Conservation (phyloP, 1,140 invertebrate genomes). For the Drosophila equinoxialis region DNA sequence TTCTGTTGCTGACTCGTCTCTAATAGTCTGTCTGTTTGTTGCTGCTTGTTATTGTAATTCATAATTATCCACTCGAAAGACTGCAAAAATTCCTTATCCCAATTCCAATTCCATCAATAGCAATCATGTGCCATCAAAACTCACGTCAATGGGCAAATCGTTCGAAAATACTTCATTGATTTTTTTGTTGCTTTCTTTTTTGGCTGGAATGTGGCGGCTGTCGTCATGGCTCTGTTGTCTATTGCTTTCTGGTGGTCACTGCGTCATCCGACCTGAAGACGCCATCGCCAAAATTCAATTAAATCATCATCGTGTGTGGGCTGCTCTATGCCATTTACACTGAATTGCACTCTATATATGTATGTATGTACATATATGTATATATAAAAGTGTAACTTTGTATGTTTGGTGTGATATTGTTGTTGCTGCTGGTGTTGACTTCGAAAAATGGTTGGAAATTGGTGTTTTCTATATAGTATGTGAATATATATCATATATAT, state of each 20-base stretch:
- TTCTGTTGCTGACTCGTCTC: slow-evolving; percentile 12
- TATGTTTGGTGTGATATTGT: neutral
- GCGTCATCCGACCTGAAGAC: slow-evolving; percentile 69
- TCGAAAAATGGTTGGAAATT: neutral
- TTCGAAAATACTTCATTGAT: slow-evolving; percentile 33
- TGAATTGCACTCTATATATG: neutral
- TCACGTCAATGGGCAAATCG: slow-evolving; percentile 64
- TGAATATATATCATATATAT: neutral
- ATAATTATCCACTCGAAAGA: slow-evolving; percentile 55
- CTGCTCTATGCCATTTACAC: neutral
- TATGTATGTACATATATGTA: slow-evolving; percentile 1
- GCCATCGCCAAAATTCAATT: slow-evolving; percentile 51
- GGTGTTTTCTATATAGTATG: neutral
- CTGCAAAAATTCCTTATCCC: slow-evolving; percentile 53
- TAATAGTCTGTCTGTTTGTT: neutral
- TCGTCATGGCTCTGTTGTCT: slow-evolving; percentile 63
- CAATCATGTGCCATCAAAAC: slow-evolving; percentile 53
- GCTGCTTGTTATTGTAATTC: slow-evolving; percentile 37
- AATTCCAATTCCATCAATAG: slow-evolving; percentile 42
- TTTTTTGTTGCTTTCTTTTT: slow-evolving; percentile 15
- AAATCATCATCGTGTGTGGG: slow-evolving; percentile 20
- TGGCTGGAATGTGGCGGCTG: slow-evolving; percentile 63
- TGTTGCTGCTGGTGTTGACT: neutral
- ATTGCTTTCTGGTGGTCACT: slow-evolving; percentile 32
- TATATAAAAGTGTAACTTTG: neutral